A percentile compares a stretch with the other conserved stretches of the same genome.
Conservation (phyloP, 37 sponge, comb jelly and placozoan genomes). For the Agelas oroides region DNA sequence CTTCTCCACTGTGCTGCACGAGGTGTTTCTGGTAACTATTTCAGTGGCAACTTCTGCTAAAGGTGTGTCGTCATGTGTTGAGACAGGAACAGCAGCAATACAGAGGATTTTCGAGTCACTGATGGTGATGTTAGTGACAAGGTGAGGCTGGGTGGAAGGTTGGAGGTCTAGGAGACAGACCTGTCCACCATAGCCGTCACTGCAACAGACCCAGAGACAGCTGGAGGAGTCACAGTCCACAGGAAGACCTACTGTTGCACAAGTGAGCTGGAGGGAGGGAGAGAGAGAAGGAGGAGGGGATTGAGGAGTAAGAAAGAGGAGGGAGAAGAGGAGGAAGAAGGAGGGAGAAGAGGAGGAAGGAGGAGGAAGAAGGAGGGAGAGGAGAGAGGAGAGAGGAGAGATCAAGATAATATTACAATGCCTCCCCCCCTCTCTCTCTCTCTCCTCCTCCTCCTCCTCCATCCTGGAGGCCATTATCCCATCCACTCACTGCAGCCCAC, state of each 20-base stretch:
- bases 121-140: slow-evolving; percentile 73
- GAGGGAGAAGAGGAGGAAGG: not conserved
- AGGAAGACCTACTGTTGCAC: slow-evolving; percentile 66
- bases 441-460: too few species aligned
- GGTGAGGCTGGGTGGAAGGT: slow-evolving; percentile 33
- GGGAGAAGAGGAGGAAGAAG: too few species aligned
- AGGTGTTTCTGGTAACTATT: too few species aligned
- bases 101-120: slow-evolving; percentile 64
- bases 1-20: not conserved
- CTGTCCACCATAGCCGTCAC: slow-evolving; percentile 72
- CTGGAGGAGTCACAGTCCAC: slow-evolving; percentile 29
- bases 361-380: not conserved
- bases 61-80: not conserved
- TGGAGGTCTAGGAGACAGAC: slow-evolving; percentile 65
- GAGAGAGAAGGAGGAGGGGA: not conserved
- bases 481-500: too few species aligned
- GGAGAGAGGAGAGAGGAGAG: not conserved
- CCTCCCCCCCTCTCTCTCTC: too few species aligned
- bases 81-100: slow-evolving; percentile 34
- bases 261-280: slow-evolving; percentile 43
- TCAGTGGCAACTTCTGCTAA: too few species aligned
- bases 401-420: too few species aligned
- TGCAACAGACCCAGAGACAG: slow-evolving; percentile 75
- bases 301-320: too few species aligned
- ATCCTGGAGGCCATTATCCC: too few species aligned